phyloP scores from a whole-genome alignment of 2,113 vertebrate genomes.

The Recurvirostra avosetta region DNA sequence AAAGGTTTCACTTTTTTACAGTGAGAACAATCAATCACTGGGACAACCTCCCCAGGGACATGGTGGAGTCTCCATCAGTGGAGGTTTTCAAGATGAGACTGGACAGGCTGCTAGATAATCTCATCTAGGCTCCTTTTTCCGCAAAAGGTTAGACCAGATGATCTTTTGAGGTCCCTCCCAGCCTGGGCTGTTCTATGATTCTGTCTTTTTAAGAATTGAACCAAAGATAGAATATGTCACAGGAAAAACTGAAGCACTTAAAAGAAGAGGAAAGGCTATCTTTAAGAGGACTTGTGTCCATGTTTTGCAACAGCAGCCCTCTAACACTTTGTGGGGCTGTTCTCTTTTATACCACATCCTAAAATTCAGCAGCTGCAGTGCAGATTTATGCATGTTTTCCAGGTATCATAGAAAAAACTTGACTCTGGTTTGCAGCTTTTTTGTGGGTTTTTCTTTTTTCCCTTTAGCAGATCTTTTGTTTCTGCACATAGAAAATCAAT shows the following conservation, averaged over 20 bases:
- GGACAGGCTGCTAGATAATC: not conserved
- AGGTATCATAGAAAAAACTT: not conserved
- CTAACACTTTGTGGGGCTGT: not conserved
- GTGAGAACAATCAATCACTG: not conserved
- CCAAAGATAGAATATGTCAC: not conserved
- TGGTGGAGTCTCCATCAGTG: not conserved
- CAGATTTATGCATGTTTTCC: not conserved
- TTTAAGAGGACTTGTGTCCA: not conserved
- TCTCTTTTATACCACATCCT: not conserved
- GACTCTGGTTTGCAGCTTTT: not conserved
- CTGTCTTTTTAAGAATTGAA: not conserved
- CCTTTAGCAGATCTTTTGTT: not conserved
- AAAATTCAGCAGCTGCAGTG: not conserved
- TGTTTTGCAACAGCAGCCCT: not conserved
- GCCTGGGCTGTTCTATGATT: not conserved
- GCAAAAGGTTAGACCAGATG: too few relatives aligned
- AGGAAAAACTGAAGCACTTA: not conserved
- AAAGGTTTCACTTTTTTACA: not conserved
- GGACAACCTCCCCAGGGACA: not conserved
- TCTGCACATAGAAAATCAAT: conserved; percentile 5
- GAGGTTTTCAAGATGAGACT: not conserved
- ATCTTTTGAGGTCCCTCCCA: not conserved
- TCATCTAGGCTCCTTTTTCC: not conserved
- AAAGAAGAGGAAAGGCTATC: not conserved
- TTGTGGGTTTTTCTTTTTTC: not conserved